phyloP scores from a whole-genome alignment of 2,888 invertebrate genomes.

The Dicyrtomina minuta region DNA sequence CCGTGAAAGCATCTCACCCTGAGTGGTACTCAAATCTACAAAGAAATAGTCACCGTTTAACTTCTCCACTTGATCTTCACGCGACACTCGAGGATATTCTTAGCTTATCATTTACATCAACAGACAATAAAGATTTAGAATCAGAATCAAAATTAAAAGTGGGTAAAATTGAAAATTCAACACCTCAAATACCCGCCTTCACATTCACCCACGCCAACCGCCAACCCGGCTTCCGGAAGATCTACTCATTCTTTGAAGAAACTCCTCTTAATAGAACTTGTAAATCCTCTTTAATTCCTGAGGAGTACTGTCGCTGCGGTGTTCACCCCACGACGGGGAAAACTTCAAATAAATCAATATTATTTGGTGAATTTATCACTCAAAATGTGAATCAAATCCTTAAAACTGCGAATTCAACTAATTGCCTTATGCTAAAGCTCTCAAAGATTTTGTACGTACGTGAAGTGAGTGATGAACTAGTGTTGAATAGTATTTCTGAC shows the following conservation, averaged over 20 bases:
- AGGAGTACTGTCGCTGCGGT: slow-evolving; percentile 52
- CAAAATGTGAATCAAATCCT: slow-evolving; percentile 41
- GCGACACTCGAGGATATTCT: slow-evolving; percentile 60
- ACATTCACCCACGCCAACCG: slow-evolving; percentile 12
- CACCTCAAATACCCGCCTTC: no score
- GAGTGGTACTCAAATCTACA: slow-evolving; percentile 62
- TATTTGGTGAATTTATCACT: slow-evolving; percentile 46
- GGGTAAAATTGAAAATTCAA: no score
- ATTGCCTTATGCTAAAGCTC: slow-evolving; percentile 44
- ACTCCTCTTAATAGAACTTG: slow-evolving; percentile 49
- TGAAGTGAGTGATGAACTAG: slow-evolving; percentile 46
- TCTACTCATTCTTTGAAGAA: slow-evolving; percentile 50
- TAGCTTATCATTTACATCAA: slow-evolving; percentile 20
- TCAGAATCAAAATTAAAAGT: no score
- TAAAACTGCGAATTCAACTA: slow-evolving; percentile 33
- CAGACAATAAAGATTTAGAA: no score
- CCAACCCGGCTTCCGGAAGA: not conserved
- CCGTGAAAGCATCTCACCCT: slow-evolving; percentile 60
- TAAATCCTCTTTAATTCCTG: slow-evolving; percentile 48
- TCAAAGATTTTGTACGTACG: slow-evolving; percentile 48
- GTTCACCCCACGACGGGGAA: slow-evolving; percentile 31
- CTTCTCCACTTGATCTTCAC: slow-evolving; percentile 74
- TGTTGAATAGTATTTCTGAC: slow-evolving; percentile 49
- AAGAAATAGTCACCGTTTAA: slow-evolving; percentile 67
- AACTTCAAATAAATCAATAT: slow-evolving; percentile 29